phyloP scores from a whole-genome alignment of 2,888 invertebrate species.

The Nemoura dubitans region DNA sequence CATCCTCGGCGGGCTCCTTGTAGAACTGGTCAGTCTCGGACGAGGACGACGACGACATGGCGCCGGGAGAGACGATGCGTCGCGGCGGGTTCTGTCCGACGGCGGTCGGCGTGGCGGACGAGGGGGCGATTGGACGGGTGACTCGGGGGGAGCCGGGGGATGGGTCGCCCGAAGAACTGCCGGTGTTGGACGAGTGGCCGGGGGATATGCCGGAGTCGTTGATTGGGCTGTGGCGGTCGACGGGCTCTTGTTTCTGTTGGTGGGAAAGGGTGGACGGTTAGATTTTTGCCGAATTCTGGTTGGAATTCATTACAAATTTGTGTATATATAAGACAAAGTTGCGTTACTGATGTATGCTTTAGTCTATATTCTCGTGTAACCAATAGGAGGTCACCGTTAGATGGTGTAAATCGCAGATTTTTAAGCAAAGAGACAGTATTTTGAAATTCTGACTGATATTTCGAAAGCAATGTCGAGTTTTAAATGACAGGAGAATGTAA shows the following conservation, averaged over 20 bases:
- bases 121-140: constrained; percentile 58
- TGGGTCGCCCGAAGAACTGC: constrained; percentile 52
- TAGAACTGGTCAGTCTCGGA: constrained; percentile 15
- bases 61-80: not conserved
- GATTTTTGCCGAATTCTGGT: too few relatives aligned
- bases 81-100: not conserved
- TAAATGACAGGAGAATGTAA: too few relatives aligned
- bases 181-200: constrained; percentile 68
- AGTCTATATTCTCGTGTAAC: too few relatives aligned
- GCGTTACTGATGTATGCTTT: too few relatives aligned
- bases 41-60: constrained; percentile 8
- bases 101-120: constrained; percentile 48
- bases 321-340: too few relatives aligned
- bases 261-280: not conserved
- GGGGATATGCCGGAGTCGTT: constrained; percentile 70
- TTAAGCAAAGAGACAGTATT: too few relatives aligned
- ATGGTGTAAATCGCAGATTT: too few relatives aligned
- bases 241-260: constrained; percentile 67
- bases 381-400: too few relatives aligned
- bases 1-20: constrained; percentile 53
- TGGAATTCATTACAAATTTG: too few relatives aligned
- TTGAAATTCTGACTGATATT: too few relatives aligned
- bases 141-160: constrained; percentile 53
- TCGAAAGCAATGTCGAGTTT: too few relatives aligned
- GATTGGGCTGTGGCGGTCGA: constrained; percentile 62